Conservation (phyloP, 2,797 vertebrate species). For the Sebastes baramenuke region DNA sequence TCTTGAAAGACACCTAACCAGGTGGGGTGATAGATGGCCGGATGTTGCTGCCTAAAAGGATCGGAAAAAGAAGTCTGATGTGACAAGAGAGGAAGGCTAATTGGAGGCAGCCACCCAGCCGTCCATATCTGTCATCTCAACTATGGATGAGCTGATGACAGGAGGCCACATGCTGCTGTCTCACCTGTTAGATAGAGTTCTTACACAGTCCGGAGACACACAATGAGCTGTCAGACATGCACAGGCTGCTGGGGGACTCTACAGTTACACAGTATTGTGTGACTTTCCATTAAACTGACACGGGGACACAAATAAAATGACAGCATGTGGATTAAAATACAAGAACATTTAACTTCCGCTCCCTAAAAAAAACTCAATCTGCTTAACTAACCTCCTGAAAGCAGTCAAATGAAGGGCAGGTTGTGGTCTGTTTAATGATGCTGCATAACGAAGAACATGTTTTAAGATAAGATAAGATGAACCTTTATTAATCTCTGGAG, state of each 20-base stretch:
- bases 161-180: constrained; percentile 48
- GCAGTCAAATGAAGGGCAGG: background rate
- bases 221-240: constrained; percentile 53
- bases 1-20: constrained; percentile 41
- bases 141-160: constrained; percentile 70
- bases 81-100: constrained; percentile 58
- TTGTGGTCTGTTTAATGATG: constrained; percentile 6
- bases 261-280: constrained; percentile 61
- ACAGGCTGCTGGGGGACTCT: constrained; percentile 39
- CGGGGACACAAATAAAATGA: background rate
- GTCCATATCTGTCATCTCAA: constrained; percentile 61
- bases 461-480: too few relatives aligned
- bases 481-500: too few relatives aligned
- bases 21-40: constrained; percentile 35
- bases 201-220: constrained; percentile 27
- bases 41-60: constrained; percentile 46
- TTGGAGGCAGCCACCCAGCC: constrained; percentile 43
- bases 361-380: background rate
- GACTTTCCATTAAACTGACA: constrained; percentile 50
- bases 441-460: constrained; percentile 8
- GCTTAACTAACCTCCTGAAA: background rate
- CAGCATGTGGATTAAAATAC: background rate
- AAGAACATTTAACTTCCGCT: too few relatives aligned
- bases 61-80: constrained; percentile 64
- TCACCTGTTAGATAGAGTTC: constrained; percentile 67